Conservation (phyloP, 1,140 invertebrate genomes). For the Oncopeltus fasciatus region DNA sequence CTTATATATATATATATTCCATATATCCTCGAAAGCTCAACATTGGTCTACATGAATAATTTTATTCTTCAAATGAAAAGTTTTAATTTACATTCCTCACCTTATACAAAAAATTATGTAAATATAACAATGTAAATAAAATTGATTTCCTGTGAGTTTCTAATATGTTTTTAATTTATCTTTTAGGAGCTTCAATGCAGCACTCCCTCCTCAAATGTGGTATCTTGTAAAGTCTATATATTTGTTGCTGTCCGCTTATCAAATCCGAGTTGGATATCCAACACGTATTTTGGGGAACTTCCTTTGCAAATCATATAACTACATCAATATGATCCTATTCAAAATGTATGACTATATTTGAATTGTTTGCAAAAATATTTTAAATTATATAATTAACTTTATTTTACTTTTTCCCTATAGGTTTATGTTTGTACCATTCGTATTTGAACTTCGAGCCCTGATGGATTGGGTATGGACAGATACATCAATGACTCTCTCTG, state of each 20-base stretch:
- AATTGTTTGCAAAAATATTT: neutral
- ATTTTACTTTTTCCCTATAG: conserved; percentile 40
- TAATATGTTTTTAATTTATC: too few relatives aligned
- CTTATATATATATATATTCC: too few relatives aligned
- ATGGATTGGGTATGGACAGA: conserved; percentile 99
- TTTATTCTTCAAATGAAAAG: too few relatives aligned
- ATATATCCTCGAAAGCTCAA: too few relatives aligned
- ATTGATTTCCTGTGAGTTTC: too few relatives aligned
- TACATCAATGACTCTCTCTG: conserved; percentile 91
- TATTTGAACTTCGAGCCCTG: conserved; percentile 87
- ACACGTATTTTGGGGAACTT: conserved; percentile 90
- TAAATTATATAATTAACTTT: neutral
- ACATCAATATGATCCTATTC: conserved; percentile 81
- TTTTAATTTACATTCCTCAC: too few relatives aligned
- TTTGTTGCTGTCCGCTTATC: conserved; percentile 83
- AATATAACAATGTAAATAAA: too few relatives aligned
- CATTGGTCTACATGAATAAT: too few relatives aligned
- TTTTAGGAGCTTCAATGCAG: conserved; percentile 55
- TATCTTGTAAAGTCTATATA: conserved; percentile 96
- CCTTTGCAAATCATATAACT: conserved; percentile 86
- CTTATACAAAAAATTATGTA: too few relatives aligned
- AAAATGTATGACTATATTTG: conserved; percentile 52
- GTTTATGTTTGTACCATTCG: conserved; percentile 89
- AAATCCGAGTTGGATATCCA: conserved; percentile 90
- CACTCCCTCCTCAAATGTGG: conserved; percentile 81